Percentiles rank a stretch among this genome's conserved stretches.
Evolutionary conservation across 1,140 invertebrate genomes (phyloP).

Genomic region (Andrena cerasifolii): DNA sequence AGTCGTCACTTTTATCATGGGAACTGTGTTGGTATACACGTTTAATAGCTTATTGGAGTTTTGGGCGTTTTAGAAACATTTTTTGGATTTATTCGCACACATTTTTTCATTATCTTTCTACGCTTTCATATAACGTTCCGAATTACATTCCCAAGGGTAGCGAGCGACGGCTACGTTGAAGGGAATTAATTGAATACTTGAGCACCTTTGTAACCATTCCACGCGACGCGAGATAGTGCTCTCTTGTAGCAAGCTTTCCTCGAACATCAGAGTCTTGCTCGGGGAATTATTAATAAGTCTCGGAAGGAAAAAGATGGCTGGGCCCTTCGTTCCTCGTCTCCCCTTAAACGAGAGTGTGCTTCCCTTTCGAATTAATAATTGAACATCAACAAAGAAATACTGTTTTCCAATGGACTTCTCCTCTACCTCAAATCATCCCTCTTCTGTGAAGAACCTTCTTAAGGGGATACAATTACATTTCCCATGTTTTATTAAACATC

Average conservation of each 20-base stretch:
- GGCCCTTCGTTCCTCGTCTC: background rate
- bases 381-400: slow-evolving; percentile 21
- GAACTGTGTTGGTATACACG: too few species aligned
- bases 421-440: background rate
- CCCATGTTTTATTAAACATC: background rate
- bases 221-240: background rate
- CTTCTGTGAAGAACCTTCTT: background rate
- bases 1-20: too few species aligned
- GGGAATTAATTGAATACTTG: background rate
- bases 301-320: background rate
- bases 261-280: background rate
- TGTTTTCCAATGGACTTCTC: background rate
- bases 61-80: too few species aligned
- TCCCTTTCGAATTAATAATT: slow-evolving; percentile 13
- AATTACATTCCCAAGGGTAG: background rate
- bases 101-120: background rate
- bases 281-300: slow-evolving; percentile 11
- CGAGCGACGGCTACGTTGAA: background rate
- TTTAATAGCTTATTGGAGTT: too few species aligned
- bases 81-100: too few species aligned
- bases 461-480: background rate
- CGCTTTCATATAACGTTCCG: background rate
- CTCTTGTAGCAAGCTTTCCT: background rate
- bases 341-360: background rate
- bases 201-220: background rate